Base-by-base conservation (phyloP, 2,888 invertebrate genomes). In the Branchipolynoe longqiensis region DNA sequence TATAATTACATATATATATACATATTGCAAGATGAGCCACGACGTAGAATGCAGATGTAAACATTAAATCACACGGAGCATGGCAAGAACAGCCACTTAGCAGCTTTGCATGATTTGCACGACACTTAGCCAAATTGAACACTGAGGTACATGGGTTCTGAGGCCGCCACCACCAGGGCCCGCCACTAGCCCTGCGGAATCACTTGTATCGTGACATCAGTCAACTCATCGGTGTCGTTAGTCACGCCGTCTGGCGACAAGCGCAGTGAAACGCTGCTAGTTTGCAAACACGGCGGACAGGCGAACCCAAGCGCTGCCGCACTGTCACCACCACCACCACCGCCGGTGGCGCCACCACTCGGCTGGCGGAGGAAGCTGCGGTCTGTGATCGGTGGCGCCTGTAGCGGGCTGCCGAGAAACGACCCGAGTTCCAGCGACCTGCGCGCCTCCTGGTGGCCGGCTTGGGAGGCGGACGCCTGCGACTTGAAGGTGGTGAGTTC, bases 401-500 rank as follows among this genome's bases (percentile, higher is more conserved):
- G 48, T 31, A 78, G 78, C 3, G 78, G 78, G 48, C 48, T 48
- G 3, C 78, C 28, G 31, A 78, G 48, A 48, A 78, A 78, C 3
- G 78, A 78, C 6, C 78, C 78, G 0, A 78, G 78, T 48, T 78
- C 78, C 31, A 78, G 25, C 0, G 78, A 78, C 48, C 48, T 41
- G 14, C 78, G 41, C 8, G 8, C 28, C 48, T 48, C 78, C 54
- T 41, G 48, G 31, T n/a, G 28, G 28, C n/a, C 48, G 25, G 62
- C 6, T n/a, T n/a, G n/a, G 25, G 33, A n/a, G 18, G 33, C 33
- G 12, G 73, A 73, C 28, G 78, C 25, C 8, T 14, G n/a, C 0
- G 69, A 12, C 78, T 48, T 78, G 28, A 78, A 78, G 41, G 78
- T 78, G 78, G 78, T 78, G 48, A 78, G 78, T 25, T 78, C 78